A percentile compares a stretch with the other conserved stretches of the same genome.
Conservation (phyloP, 2,113 vertebrate genomes). For the Sphyrna mokarran region DNA sequence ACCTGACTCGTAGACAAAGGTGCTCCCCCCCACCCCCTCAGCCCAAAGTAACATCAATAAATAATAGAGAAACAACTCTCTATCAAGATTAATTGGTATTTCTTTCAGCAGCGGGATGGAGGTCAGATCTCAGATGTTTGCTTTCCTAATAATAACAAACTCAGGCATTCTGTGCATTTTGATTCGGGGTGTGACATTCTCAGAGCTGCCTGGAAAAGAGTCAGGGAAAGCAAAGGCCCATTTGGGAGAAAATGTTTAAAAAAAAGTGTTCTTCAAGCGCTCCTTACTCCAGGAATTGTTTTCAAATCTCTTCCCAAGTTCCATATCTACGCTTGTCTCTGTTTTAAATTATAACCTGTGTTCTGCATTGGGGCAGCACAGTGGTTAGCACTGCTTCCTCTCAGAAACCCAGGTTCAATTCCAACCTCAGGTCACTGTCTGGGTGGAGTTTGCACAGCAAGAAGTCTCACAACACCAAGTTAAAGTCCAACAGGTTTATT, state of each 20-base stretch:
- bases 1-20: not conserved
- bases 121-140: not conserved
- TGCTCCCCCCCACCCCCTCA: not conserved
- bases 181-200: not conserved
- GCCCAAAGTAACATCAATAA: not conserved
- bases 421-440: no score
- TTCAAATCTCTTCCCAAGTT: not conserved
- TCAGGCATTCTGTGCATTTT: not conserved
- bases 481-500: no score
- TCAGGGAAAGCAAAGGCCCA: not conserved
- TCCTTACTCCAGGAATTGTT: not conserved
- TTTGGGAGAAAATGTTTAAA: not conserved
- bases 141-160: conserved; percentile 1
- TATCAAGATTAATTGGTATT: not conserved
- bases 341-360: not conserved
- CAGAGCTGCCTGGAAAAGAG: not conserved
- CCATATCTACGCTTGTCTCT: not conserved
- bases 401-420: no score
- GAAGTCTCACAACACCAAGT: no score
- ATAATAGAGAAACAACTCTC: not conserved
- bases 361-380: no score
- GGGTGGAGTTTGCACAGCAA: no score
- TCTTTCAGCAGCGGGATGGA: not conserved
- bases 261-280: not conserved
- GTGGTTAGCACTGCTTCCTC: no score